These are phyloP conservation scores for Rutilus rutilus DNA, from an alignment of 2,113 vertebrate species.

Conservation along the genomic window DNA sequence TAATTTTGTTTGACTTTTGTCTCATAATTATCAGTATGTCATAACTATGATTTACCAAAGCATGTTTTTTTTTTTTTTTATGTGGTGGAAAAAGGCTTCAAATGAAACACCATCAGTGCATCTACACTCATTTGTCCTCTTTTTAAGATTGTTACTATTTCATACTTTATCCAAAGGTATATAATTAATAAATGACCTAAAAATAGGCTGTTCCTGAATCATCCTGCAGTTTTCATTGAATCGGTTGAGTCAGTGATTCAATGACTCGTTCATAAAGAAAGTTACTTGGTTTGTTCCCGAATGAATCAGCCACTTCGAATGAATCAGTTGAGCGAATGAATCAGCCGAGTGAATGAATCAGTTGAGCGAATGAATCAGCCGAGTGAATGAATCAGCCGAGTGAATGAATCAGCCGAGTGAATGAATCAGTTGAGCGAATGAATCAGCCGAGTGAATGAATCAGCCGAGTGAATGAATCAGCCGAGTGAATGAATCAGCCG, in stretches of 20 bases:
- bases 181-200: neutral
- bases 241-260: neutral
- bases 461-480: neutral
- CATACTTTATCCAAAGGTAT: too few species aligned
- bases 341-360: neutral
- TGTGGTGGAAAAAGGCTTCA: too few species aligned
- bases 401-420: too few species aligned
- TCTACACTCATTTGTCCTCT: too few species aligned
- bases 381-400: neutral
- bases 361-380: neutral
- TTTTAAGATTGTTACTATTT: too few species aligned
- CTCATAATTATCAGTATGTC: too few species aligned
- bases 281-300: neutral
- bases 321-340: neutral
- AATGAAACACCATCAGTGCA: too few species aligned
- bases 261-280: neutral
- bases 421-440: too few species aligned
- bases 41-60: too few species aligned
- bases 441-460: neutral
- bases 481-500: neutral
- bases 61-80: too few species aligned
- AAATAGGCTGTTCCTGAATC: neutral
- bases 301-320: neutral
- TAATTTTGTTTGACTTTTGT: too few species aligned
- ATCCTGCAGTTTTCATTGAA: neutral